A percentile compares a stretch with the other conserved stretches of the same genome.
Conservation (phyloP, 2,888 invertebrate species). For the Dicyrtoma fusca region DNA sequence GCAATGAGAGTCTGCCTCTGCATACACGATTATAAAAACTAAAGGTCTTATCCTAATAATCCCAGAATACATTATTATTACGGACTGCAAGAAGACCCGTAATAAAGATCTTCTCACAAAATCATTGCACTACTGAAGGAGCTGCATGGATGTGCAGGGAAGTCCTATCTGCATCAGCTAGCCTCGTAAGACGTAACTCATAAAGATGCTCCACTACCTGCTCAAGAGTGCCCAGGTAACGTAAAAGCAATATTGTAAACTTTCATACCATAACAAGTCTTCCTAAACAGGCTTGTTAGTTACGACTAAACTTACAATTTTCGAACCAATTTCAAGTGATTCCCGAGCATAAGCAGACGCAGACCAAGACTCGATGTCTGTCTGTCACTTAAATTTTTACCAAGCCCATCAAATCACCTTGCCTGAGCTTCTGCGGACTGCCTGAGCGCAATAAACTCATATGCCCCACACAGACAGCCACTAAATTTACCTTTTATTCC, state of each 20-base stretch:
- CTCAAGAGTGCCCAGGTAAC: not conserved
- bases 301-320: too few relatives aligned
- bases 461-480: slow-evolving; percentile 25
- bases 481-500: slow-evolving; percentile 26
- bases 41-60: too few relatives aligned
- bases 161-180: not conserved
- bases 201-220: not conserved
- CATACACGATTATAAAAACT: too few relatives aligned
- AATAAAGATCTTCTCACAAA: slow-evolving; percentile 9
- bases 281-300: too few relatives aligned
- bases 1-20: too few relatives aligned
- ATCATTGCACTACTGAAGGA: not conserved
- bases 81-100: not conserved
- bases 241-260: not conserved
- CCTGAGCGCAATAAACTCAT: slow-evolving; percentile 15
- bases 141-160: not conserved
- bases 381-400: not conserved
- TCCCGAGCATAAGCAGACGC: too few relatives aligned
- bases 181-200: not conserved
- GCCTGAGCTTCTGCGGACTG: not conserved
- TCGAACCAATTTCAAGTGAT: too few relatives aligned
- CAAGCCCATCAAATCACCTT: not conserved
- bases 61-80: not conserved
- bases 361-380: not conserved
- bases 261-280: not conserved